Percentiles rank a stretch among this genome's conserved stretches.
phyloP scores from a whole-genome alignment of 2,113 vertebrate species.

The Halichoeres trimaculatus region DNA sequence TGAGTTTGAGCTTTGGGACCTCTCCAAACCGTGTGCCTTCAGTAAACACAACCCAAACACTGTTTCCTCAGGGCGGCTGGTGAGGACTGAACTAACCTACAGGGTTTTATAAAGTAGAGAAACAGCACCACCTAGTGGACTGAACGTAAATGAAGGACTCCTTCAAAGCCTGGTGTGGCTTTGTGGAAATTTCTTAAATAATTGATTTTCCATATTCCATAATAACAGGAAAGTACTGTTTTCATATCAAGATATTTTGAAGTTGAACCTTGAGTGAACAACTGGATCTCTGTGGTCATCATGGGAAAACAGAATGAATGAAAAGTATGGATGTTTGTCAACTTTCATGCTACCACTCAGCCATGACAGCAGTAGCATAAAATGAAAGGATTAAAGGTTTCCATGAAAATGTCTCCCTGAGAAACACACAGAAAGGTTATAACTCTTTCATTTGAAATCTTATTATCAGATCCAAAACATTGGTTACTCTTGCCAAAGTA shows the following conservation, averaged over 20 bases:
- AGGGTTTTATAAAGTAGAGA: conserved; percentile 22
- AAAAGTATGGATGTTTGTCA: neutral
- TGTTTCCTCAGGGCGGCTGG: conserved; percentile 3
- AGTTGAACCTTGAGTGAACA: too few species aligned
- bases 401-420: neutral
- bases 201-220: too few species aligned
- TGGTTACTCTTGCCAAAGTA: too few species aligned
- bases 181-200: conserved; percentile 16
- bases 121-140: conserved; percentile 54
- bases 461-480: too few species aligned
- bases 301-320: neutral
- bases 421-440: neutral
- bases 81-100: neutral
- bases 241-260: too few species aligned
- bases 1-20: conserved; percentile 1
- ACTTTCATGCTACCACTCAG: too few species aligned
- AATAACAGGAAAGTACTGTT: too few species aligned
- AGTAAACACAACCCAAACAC: conserved; percentile 24
- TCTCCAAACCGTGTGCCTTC: conserved; percentile 61
- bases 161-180: conserved; percentile 11
- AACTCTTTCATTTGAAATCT: too few species aligned
- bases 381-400: neutral
- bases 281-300: neutral
- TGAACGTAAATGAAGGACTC: conserved; percentile 50
- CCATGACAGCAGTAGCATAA: neutral